Evolutionary conservation across 2,888 invertebrate genomes (phyloP).

Genomic region (Pheosia tremula): DNA sequence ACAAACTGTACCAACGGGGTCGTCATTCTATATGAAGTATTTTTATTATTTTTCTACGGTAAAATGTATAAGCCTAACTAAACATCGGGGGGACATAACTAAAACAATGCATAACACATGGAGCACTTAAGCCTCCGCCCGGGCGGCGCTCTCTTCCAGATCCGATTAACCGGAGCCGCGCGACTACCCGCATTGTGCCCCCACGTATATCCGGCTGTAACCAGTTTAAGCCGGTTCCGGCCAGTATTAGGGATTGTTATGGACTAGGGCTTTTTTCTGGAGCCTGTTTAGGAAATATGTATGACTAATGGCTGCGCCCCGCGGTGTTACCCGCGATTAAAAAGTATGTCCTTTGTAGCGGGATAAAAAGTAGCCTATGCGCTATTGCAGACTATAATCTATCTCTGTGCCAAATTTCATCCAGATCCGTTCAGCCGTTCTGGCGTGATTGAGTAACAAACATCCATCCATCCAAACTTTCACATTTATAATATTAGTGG

Average conservation of each 20-base stretch:
- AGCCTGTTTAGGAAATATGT: not conserved
- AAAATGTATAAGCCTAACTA: conserved; percentile 7
- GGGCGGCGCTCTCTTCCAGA: conserved; percentile 13
- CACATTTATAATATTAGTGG: too few species aligned
- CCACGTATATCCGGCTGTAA: conserved; percentile 19
- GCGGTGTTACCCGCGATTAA: too few species aligned
- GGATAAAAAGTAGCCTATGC: too few species aligned
- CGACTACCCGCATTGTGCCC: conserved; percentile 27
- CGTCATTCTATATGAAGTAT: not conserved
- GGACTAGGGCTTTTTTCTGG: not conserved
- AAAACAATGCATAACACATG: conserved; percentile 23
- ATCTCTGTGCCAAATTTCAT: too few species aligned
- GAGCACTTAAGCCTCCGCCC: not conserved
- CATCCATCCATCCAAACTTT: too few species aligned
- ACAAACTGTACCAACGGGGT: not conserved
- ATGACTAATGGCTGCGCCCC: too few species aligned
- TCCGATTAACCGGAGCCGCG: conserved; percentile 29
- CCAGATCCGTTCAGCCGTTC: too few species aligned
- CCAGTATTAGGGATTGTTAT: conserved; percentile 18
- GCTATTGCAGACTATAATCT: too few species aligned
- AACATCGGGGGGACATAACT: conserved; percentile 17
- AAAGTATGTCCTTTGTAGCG: too few species aligned
- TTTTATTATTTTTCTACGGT: not conserved
- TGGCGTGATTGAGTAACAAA: too few species aligned
- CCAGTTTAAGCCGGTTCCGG: not conserved